Evolutionary conservation across 2,113 vertebrate species (phyloP).

Genomic region (Scomber japonicus): DNA sequence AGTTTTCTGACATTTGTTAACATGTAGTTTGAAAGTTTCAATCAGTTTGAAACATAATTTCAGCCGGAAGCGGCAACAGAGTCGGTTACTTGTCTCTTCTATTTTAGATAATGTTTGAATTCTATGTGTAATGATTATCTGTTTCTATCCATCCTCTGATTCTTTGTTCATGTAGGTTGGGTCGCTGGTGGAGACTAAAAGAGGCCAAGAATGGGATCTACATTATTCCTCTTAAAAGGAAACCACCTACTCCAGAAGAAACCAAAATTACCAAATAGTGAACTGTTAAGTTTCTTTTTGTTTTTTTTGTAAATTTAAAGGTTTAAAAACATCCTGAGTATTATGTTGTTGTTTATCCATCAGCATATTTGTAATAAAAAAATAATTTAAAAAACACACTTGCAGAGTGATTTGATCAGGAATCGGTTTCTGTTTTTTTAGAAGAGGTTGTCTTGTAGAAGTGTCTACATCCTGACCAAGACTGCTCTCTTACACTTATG

Average conservation of each 20-base stretch:
- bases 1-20: too few relatives aligned
- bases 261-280: conserved; percentile 37
- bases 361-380: not conserved
- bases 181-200: conserved; percentile 87
- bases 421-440: not conserved
- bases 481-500: not conserved
- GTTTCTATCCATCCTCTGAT: not conserved
- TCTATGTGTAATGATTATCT: not conserved
- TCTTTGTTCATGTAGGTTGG: conserved; percentile 74
- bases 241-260: conserved; percentile 64
- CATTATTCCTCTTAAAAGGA: conserved; percentile 85
- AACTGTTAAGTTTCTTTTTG: conserved; percentile 19
- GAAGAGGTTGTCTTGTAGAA: conserved; percentile 6
- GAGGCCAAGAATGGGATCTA: conserved; percentile 86
- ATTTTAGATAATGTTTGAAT: not conserved
- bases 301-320: conserved; percentile 64
- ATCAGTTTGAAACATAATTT: not conserved
- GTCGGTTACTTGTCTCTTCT: too few relatives aligned
- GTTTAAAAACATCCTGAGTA: not conserved
- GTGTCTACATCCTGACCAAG: not conserved
- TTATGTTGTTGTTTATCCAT: not conserved
- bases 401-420: too few relatives aligned
- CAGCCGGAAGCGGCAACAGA: too few relatives aligned
- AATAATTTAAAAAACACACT: too few relatives aligned
- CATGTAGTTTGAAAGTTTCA: too few relatives aligned